phyloP scores from a whole-genome alignment of 64 coral and sea anemone species.

The Orbicella faveolata region DNA sequence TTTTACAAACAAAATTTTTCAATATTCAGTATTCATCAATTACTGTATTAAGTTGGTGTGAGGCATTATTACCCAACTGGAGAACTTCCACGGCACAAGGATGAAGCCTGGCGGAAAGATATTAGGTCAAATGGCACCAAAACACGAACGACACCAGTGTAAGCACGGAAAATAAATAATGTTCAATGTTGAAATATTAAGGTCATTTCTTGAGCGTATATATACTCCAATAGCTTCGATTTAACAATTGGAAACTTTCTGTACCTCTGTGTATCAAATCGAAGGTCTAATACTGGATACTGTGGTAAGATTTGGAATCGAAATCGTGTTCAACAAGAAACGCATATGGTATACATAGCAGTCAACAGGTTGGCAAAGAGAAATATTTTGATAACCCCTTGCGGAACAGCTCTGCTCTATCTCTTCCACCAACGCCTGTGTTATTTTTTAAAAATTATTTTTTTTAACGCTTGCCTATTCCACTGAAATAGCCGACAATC shows the following conservation, averaged over 20 bases:
- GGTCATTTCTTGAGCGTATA: background rate
- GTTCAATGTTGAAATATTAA: background rate
- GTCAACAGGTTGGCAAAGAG: background rate
- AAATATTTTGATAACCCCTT: slow-evolving; percentile 42
- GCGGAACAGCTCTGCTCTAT: background rate
- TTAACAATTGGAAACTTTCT: background rate
- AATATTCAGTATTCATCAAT: no score
- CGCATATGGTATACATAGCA: background rate
- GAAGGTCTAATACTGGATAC: background rate
- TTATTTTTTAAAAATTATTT: background rate
- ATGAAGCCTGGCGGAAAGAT: no score
- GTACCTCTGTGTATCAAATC: background rate
- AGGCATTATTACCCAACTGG: no score
- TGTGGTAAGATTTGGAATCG: background rate
- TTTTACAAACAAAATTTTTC: no score
- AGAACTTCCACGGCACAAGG: no score
- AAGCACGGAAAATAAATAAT: background rate
- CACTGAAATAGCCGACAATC: background rate
- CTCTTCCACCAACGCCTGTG: background rate
- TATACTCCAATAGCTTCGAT: background rate
- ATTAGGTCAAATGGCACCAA: background rate
- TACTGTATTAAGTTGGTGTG: no score
- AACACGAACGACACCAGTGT: background rate
- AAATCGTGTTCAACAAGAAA: background rate
- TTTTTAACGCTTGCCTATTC: background rate